Percentiles rank a stretch among this genome's conserved stretches.
phyloP scores from a whole-genome alignment of 2,888 invertebrate species.

The Erebia palarica region DNA sequence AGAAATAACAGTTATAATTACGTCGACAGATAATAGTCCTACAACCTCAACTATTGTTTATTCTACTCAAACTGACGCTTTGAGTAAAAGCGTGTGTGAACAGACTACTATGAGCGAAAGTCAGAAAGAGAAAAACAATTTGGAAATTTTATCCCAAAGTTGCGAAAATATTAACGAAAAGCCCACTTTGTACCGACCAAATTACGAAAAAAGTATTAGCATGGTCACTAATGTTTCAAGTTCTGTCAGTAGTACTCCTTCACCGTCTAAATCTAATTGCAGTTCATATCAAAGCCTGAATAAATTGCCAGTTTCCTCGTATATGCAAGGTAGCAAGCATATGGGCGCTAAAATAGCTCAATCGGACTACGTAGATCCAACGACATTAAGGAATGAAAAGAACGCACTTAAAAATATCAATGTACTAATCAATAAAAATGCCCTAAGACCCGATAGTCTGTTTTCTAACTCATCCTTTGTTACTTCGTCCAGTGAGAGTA shows the following conservation, averaged over 20 bases:
- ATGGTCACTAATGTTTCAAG: constrained; percentile 61
- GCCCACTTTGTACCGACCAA: constrained; percentile 52
- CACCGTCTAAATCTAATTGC: constrained; percentile 67
- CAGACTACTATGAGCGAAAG: constrained; percentile 64
- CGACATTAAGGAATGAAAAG: constrained; percentile 82
- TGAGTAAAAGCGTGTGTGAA: constrained; percentile 73
- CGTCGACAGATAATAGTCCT: constrained; percentile 63
- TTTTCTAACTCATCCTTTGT: constrained; percentile 83
- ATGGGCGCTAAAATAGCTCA: constrained; percentile 94
- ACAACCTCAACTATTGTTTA: constrained; percentile 60
- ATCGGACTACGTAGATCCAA: constrained; percentile 93
- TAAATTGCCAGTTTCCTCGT: constrained; percentile 75
- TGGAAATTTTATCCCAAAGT: constrained; percentile 68
- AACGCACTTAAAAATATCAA: constrained; percentile 79
- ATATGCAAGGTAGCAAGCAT: constrained; percentile 90
- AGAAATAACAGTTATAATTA: constrained; percentile 70
- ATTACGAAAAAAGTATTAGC: constrained; percentile 68
- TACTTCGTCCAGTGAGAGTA: constrained; percentile 81
- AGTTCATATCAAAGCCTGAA: constrained; percentile 71
- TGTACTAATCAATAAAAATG: constrained; percentile 84
- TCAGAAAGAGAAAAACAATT: constrained; percentile 68
- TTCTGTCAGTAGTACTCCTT: constrained; percentile 51
- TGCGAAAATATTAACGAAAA: constrained; percentile 68
- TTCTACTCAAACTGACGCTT: constrained; percentile 53
- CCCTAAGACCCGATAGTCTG: constrained; percentile 77